Base-by-base conservation (phyloP, 2,113 vertebrate species). In the Athene cunicularia region DNA sequence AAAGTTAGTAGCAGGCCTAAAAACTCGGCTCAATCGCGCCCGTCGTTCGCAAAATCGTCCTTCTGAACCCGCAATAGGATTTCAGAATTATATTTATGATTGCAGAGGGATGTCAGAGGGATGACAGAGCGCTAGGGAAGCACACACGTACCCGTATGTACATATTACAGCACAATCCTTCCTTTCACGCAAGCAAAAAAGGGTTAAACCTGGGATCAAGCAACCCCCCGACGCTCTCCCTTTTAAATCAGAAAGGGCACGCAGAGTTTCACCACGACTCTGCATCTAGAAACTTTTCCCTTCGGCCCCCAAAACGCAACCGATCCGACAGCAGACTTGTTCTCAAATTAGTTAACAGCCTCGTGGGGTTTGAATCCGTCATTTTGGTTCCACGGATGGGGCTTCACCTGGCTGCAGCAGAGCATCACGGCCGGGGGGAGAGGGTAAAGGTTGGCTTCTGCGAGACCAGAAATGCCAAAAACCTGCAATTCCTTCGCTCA, bases 81-180 rank as follows among this genome's bases (percentile, higher is more conserved):
- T 53, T 45, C 37, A 5, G 47, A 21, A 20, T 43, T 19, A 15
- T 12, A 6, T 23, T 43, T 11, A 45, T 18, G n/a, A n/a, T n/a
- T n/a, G n/a, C n/a, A n/a, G n/a, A n/a, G n/a, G n/a, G n/a, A n/a
- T n/a, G n/a, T n/a, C n/a, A n/a, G n/a, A n/a, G n/a, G 47, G 37
- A 30, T 6, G 72, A 28, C 43, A 41, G 2, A 20, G 3, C 6
- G 23, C 60, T 33, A 5, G 0, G 41, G 50, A 47, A 56, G 50
- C 62, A 30, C 20, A 8, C 2, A 4, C 4, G 20, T 3, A 16
- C 41, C 8, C 6, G 6, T 2, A 12, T 2, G 37, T 3, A 14
- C 23, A 5, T 7, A 5, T 14, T 22, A 21, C 1, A 56, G 41
- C 60, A 49, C n/a, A 30, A 41, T 10, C 50, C 39, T 45, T 56